phyloP scores from a whole-genome alignment of 2,888 invertebrate species.

The Spatulosminthurus flaviceps region DNA sequence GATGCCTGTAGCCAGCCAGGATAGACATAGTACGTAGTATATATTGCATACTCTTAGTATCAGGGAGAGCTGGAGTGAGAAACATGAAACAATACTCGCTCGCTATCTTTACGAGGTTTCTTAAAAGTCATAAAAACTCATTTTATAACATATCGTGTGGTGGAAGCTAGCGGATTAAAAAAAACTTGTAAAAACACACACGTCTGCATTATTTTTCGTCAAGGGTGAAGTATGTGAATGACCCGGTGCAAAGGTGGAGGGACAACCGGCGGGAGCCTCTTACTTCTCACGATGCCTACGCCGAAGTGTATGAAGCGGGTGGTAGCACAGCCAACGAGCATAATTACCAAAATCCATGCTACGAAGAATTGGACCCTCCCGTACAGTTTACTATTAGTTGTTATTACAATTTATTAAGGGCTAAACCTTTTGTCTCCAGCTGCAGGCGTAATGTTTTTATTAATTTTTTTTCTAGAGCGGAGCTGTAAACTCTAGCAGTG shows the following conservation, averaged over 20 bases:
- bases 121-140: conserved; percentile 21
- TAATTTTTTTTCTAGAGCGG: background rate
- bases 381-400: background rate
- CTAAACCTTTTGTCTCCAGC: background rate
- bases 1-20: background rate
- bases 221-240: conserved; percentile 61
- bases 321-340: conserved; percentile 32
- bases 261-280: conserved; percentile 49
- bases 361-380: conserved; percentile 36
- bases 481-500: background rate
- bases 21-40: too few relatives aligned
- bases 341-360: conserved; percentile 41
- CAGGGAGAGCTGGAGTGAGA: background rate
- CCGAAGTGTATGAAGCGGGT: conserved; percentile 56
- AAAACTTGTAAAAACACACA: background rate
- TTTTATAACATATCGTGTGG: conserved; percentile 24
- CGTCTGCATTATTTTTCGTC: conserved; percentile 31
- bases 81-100: conserved; percentile 20
- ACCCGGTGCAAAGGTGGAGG: conserved; percentile 55
- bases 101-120: conserved; percentile 3
- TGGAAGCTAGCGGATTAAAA: background rate
- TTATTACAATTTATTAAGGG: background rate
- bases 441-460: background rate
- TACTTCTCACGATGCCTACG: conserved; percentile 49
- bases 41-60: too few relatives aligned